Conservation (phyloP, 2,797 vertebrate species). For the Gymnopithys bicolor region DNA sequence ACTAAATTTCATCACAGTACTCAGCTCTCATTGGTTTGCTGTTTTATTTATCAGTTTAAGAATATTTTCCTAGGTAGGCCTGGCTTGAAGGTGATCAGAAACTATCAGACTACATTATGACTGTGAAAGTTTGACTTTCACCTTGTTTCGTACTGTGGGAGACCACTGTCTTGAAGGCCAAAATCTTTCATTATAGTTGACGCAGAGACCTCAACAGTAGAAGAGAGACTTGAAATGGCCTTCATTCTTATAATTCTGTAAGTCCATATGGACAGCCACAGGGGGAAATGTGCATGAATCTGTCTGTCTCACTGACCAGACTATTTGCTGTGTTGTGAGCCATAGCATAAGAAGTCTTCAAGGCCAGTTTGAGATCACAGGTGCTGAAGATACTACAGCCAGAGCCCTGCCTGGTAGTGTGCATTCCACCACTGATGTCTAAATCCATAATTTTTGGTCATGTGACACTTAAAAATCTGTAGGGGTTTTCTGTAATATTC, state of each 20-base stretch:
- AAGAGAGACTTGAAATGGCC: fast-evolving
- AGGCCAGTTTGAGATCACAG: not conserved
- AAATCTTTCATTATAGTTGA: not conserved
- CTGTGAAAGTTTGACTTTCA: not conserved
- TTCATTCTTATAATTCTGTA: not conserved
- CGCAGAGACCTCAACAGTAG: not conserved
- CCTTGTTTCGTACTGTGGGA: not conserved
- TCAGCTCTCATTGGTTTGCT: not conserved
- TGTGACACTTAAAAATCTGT: not conserved
- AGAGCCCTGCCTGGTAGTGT: not conserved
- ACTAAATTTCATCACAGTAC: not conserved
- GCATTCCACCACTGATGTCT: not conserved
- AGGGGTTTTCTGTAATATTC: not conserved
- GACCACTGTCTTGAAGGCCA: not conserved
- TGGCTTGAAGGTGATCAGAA: not conserved
- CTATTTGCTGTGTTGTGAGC: not conserved
- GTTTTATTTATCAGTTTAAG: not conserved
- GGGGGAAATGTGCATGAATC: not conserved
- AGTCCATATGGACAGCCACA: not conserved
- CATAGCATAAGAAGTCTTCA: not conserved
- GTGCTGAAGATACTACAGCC: not conserved
- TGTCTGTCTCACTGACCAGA: not conserved
- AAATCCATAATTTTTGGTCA: not conserved
- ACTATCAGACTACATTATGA: not conserved
- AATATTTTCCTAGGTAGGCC: not conserved